Conservation (phyloP, 1,140 invertebrate genomes). For the Drosophila subobscura region DNA sequence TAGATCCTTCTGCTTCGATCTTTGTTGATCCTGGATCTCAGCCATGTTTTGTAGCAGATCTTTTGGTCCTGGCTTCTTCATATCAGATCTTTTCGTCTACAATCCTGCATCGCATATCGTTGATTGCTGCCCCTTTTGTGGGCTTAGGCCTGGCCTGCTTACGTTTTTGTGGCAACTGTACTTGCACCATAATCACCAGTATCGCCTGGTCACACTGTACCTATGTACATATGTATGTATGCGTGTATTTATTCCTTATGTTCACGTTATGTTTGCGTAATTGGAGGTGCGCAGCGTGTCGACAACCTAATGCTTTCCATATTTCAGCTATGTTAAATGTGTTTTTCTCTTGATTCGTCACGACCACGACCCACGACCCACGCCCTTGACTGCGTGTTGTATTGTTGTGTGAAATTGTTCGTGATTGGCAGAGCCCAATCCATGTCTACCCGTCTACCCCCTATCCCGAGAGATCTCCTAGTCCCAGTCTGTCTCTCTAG, state of each 20-base stretch:
- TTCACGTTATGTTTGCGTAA: constrained; percentile 10
- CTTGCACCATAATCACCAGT: neutral
- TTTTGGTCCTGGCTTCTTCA: no score
- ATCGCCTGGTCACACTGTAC: neutral
- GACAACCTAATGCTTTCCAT: constrained; percentile 66
- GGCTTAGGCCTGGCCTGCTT: constrained; percentile 17
- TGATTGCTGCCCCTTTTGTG: no score
- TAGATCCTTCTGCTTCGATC: no score
- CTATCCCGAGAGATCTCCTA: neutral
- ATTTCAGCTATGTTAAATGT: constrained; percentile 67
- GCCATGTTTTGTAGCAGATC: no score
- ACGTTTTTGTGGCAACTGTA: constrained; percentile 19
- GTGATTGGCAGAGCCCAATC: neutral
- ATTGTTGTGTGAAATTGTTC: no score
- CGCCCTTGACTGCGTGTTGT: no score
- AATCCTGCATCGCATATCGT: no score
- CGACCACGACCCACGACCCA: constrained; percentile 2
- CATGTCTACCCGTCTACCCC: neutral
- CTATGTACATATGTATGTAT: constrained; percentile 25
- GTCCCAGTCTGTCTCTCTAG: no score
- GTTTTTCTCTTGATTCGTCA: constrained; percentile 11
- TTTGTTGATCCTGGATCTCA: no score
- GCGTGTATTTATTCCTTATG: constrained; percentile 2
- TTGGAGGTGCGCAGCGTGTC: constrained; percentile 37
- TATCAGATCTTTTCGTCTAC: no score